These are phyloP conservation scores for Donacobius atricapilla DNA, from an alignment of 2,113 vertebrate genomes.

Conservation along the genomic window DNA sequence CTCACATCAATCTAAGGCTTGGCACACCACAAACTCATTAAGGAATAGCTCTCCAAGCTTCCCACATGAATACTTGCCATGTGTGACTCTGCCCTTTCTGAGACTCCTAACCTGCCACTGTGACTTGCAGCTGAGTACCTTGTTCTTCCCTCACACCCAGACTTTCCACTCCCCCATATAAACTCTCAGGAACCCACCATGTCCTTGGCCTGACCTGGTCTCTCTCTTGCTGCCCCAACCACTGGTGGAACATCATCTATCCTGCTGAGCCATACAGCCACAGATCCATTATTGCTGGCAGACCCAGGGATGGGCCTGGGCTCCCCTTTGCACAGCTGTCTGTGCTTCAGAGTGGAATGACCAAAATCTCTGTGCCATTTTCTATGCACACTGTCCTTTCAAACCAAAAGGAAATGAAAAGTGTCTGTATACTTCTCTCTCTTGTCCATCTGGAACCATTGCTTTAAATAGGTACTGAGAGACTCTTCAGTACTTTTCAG, in stretches of 20 bases:
- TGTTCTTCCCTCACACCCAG: background rate
- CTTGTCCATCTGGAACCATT: background rate
- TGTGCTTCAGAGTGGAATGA: background rate
- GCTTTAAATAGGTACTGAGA: background rate
- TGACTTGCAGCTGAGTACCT: background rate
- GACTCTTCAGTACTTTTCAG: background rate
- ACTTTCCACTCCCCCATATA: background rate
- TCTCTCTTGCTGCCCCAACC: background rate
- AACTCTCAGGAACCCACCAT: background rate
- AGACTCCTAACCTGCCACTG: background rate
- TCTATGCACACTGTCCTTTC: background rate
- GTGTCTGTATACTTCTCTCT: background rate
- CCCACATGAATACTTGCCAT: background rate
- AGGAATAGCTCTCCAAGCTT: background rate
- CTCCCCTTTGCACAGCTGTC: background rate
- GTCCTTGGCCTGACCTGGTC: background rate
- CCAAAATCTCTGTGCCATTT: background rate
- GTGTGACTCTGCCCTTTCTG: background rate
- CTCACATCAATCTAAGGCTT: background rate
- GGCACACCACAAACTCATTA: background rate
- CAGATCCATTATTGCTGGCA: background rate
- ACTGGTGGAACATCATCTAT: too few species aligned
- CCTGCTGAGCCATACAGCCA: background rate
- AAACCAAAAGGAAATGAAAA: background rate
- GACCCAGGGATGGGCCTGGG: background rate